Evolutionary conservation across 2,113 vertebrate species (phyloP), one percentile per base, ranked within the genome.

Genomic region (Pangasianodon gigas): DNA sequence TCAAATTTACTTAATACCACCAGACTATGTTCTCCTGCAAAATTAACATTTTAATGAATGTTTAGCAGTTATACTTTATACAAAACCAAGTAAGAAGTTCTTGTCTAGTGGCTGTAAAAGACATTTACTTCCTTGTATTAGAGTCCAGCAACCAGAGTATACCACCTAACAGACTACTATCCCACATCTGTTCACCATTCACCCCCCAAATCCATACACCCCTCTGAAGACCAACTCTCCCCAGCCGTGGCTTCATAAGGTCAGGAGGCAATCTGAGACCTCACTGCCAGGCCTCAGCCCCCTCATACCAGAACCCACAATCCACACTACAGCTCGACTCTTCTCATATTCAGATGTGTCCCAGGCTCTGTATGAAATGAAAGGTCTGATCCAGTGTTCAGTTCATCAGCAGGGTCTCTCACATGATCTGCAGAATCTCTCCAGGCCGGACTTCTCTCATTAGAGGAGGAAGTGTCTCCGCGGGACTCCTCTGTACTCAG

Each of bases 391-490:
- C 90, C 86, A 80, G 89, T 89, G 89, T 94, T 92, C 90, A 74
- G 92, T 93, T 95, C 93, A 90, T 87, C 91, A 89, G 82, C 87
- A 90, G 80, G 85, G 91, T 92, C 92, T 89, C 93, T 93, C 91
- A 93, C 93, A 89, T 92, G 90, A 95, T 94, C 93, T 87, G 69
- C 91, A 88, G 89, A 91, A 93, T 92, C 92, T 94, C 88, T 24
- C 87, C 14, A 89, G 86, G 91, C 92, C 92, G 95, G 94, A 95
- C 94, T 84, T 93, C 91, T 95, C 95, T 96, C 94, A 95, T 96
- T 94, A 94, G 88, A 91, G 91, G 89, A 48, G 83, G 92, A 93
- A 94, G 92, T 86, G 85, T 75, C 93, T 91, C 94, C 48, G 91
- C 84, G 67, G 94, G 94, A 86, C 13, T 58, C 91, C 93, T 96